Conservation (phyloP, 2,113 vertebrate genomes). For the Albula goreensis region DNA sequence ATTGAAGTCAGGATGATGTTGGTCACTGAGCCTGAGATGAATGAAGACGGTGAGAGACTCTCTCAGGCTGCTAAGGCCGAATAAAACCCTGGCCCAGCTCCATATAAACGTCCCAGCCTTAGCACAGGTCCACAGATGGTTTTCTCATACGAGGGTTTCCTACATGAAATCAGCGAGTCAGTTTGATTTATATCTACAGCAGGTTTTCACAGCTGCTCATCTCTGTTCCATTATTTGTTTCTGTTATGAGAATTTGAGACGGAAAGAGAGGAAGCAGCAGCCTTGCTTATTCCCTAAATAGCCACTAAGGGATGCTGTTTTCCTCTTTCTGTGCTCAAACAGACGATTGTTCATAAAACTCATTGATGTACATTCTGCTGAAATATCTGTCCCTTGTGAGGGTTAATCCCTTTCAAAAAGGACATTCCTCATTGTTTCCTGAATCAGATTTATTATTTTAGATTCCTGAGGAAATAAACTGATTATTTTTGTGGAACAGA, state of each 20-base stretch:
- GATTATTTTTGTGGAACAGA: neutral
- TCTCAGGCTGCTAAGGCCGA: too few species aligned
- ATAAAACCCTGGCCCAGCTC: too few species aligned
- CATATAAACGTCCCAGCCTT: too few species aligned
- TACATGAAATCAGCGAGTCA: too few species aligned
- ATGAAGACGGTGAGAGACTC: too few species aligned
- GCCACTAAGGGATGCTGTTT: neutral
- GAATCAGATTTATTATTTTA: neutral
- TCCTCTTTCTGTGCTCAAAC: neutral
- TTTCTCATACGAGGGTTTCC: too few species aligned
- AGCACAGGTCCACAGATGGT: too few species aligned
- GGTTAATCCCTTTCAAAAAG: neutral
- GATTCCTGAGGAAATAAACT: neutral
- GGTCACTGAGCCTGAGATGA: too few species aligned
- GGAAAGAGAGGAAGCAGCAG: neutral
- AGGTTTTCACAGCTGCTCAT: too few species aligned
- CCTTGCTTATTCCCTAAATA: neutral
- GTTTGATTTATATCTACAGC: too few species aligned
- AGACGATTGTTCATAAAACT: neutral
- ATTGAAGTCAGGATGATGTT: neutral
- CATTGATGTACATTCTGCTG: neutral
- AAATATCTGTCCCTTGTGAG: neutral
- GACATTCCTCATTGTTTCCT: neutral
- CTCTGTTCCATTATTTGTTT: too few species aligned
- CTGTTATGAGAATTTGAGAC: too few species aligned